Percentiles rank a stretch among this genome's conserved stretches.
Evolutionary conservation across 2,888 invertebrate genomes (phyloP).

Genomic region (Galerucella calmariensis): DNA sequence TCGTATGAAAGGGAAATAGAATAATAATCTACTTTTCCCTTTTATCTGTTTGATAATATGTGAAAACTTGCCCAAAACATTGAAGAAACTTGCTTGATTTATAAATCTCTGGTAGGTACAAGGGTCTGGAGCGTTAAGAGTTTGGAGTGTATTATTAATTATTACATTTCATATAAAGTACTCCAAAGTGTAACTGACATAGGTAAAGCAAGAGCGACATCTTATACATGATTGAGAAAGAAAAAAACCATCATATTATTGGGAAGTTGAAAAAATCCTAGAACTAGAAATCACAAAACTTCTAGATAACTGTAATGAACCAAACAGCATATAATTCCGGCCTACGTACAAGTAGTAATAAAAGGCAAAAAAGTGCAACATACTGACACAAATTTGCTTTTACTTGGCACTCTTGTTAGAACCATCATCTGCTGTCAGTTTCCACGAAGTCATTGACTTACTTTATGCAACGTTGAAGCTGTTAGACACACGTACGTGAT

Average conservation of each 20-base stretch:
- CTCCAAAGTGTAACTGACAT: no score
- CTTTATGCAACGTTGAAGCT: constrained; percentile 49
- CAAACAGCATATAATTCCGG: constrained; percentile 8
- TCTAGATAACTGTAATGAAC: constrained; percentile 3
- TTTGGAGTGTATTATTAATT: no score
- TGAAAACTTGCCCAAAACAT: no score
- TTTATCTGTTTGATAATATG: neutral
- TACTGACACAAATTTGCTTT: constrained; percentile 60
- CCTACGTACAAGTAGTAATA: constrained; percentile 19
- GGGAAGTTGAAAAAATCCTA: neutral
- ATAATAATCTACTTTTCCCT: neutral
- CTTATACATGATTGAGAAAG: no score
- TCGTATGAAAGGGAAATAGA: neutral
- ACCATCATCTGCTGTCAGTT: constrained; percentile 44
- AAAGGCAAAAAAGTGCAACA: constrained; percentile 57
- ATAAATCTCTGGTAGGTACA: no score
- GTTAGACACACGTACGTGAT: constrained; percentile 32
- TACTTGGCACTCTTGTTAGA: constrained; percentile 45
- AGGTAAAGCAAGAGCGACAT: no score
- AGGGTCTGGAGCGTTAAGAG: no score
- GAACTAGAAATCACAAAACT: no score
- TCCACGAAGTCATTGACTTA: constrained; percentile 59
- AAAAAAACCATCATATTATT: no score
- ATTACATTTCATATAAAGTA: no score
- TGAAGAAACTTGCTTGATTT: no score